phyloP scores from a whole-genome alignment of 2,888 invertebrate genomes.

The Aphodius sticticus region DNA sequence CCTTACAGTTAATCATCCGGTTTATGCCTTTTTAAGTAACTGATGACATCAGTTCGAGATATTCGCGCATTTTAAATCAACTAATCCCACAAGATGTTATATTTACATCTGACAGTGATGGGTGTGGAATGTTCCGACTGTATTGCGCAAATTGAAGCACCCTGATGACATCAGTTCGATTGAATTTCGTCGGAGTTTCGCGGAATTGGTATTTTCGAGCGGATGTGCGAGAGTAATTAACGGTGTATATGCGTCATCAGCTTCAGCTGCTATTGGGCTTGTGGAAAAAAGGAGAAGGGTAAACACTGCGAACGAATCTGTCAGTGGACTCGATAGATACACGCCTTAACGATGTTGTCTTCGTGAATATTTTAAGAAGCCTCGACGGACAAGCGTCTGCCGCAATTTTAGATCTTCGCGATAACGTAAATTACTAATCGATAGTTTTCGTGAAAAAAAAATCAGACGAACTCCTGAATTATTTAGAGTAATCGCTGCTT shows the following conservation, averaged over 20 bases:
- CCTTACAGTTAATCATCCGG: no score
- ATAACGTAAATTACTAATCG: constrained; percentile 11
- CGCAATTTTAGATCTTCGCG: neutral
- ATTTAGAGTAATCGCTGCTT: neutral
- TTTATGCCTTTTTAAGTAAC: neutral
- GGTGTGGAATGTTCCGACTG: neutral
- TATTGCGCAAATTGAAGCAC: neutral
- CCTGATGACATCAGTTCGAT: neutral
- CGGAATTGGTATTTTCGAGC: neutral
- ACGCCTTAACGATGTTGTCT: constrained; percentile 11
- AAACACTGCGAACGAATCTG: neutral
- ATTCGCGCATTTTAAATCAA: neutral
- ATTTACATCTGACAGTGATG: neutral
- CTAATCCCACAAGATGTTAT: neutral
- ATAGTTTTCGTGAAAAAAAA: neutral
- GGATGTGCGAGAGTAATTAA: neutral
- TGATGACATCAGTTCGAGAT: neutral
- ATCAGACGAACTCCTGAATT: neutral
- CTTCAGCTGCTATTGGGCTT: neutral
- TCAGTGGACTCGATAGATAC: neutral
- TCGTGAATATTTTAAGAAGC: constrained; percentile 17
- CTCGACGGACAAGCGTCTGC: neutral
- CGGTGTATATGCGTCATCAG: constrained; percentile 4
- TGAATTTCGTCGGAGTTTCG: neutral
- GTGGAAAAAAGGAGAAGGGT: neutral